Base-by-base conservation (phyloP, 1,140 invertebrate species). In the Drosophila trapezifrons region DNA sequence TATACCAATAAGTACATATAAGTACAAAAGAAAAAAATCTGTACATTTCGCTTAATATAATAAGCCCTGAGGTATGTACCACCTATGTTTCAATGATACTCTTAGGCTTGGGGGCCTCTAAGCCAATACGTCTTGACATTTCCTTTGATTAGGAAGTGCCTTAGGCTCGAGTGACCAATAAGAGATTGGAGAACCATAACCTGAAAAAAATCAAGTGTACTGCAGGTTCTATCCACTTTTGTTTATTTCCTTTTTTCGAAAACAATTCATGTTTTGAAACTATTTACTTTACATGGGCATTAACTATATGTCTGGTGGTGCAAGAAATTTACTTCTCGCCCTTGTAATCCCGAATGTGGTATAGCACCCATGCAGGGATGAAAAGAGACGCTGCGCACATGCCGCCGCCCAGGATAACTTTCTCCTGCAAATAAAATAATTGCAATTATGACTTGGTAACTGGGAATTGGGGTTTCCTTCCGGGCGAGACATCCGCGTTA, bases 281-380 rank as follows among this genome's bases (percentile, higher is more conserved):
- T 80, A 59, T 69, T 58, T 49, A 78, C 55, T 67, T 71, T 72
- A 81, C 71, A 84, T 72, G 66, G 65, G 69, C 66, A 86, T 64
- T 76, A 78, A 64, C 66, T 80, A 69, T 74, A 65, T 42, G 52
- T 56, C 20, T 6, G 40, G 72, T 40, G 40, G 42, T 46, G 54
- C 43, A 40, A 37, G 55, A 43, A 37, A 37, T 49, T 91, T 91
- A 92, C 46, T 92, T 90, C 12, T 59, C 84, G 52, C 80, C 80
- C 72, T 82, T 91, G 69, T 92, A 92, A 38, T 92, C 90, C 47
- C 80, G 85, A 59, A 92, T 90, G 62, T 92, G 90, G 70, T 82
- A 82, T n/a, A 92, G 54, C 54, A 92, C 91, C 91, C 91, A 92
- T 17, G 74, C 91, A 9, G 91, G 91, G 65, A 91, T 87, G 22